Base-by-base conservation (phyloP, 2,888 invertebrate species). In the Oscheius sp. region DNA sequence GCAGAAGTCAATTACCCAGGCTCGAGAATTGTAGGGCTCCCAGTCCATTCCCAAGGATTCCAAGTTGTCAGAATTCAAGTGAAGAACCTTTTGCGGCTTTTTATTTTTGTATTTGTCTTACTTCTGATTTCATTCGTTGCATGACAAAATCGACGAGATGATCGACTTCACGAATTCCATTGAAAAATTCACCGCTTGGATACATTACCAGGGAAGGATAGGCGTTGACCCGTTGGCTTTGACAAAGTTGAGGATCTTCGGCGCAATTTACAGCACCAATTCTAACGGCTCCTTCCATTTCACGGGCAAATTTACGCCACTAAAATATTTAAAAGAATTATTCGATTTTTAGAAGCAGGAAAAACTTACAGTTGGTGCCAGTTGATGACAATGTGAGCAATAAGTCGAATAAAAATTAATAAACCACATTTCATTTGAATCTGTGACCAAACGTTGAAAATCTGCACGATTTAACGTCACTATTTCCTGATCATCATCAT, bases 221-320 rank as follows among this genome's bases (percentile, higher is more conserved):
- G 83, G 92, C 92, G 84, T 91, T 89, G 77, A 95, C 93, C 77
- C 92, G 92, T 89, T 94, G 91, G 85, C 93, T 92, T 83, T 92
- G 91, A 89, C 95, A 95, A 76, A 95, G 91, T 55, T 91, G 90
- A 90, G 93, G 93, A 87, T 94, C 93, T 88, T 94, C 94, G 89
- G 93, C 93, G 89, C 95, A 95, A 89, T 95, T 95, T 0, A 95
- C 93, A 43, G 94, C 94, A 45, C 93, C 95, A 69, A 95, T 91
- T 89, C 93, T 91, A 2, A 94, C 92, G 73, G 94, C 93, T 66
- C 94, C 94, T 87, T 93, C 93, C 78, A 94, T 91, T 84, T 93
- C 92, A 82, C 92, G 91, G 13, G 94, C 94, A 74, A 95, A 89
- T 86, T 92, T 92, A 73, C 94, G 92, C 95, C 95, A 95, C 89